Evolutionary conservation across 2,888 invertebrate genomes (phyloP), one percentile per base, ranked within the genome.

Genomic region (Rhaphigaster nebulosa): DNA sequence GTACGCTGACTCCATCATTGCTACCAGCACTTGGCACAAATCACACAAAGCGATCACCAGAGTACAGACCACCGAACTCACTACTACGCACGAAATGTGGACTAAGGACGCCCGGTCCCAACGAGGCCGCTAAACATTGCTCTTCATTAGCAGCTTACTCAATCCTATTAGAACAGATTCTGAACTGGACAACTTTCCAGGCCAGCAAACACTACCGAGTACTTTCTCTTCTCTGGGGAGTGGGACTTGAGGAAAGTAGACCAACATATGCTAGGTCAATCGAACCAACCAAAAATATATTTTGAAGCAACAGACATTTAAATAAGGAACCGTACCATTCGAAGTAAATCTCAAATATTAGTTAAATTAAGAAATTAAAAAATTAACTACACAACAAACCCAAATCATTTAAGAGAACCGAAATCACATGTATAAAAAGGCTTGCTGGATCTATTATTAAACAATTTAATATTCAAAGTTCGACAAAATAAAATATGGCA

Each of bases 241-340:
- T 76, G 70, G 70, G 70, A 76, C 70, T 38, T 20, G 70, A 76
- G 34, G 70, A 76, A 76, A 76, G 70, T 38, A 38, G 70, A 76
- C 70, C 70, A 29, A 29, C 70, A 76, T 38, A 76, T 76, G 70
- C 34, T 76, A 76, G 70, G 70, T 76, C 70, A 76, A 4, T 15
- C 29, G 4, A 65, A 34, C 70, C 18, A 1, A 20, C 15, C 0
- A 1, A 6, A 38, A 8, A 20, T 20, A 23, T 20, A 38, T 29
- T 20, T 18, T 0, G n/a, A 15, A 65, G 13, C n/a, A 1, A 60
- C 54, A 0, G 60, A n/a, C 26, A 60, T 60, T 60, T 23, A 2
- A 65, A 65, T 29, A n/a, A 65, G 13, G 29, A n/a, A 45, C 45
- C 45, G 10, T 45, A 6, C n/a, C n/a, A n/a, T n/a, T n/a, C n/a